Percentiles rank a stretch among this genome's conserved stretches.
phyloP scores from a whole-genome alignment of 2,888 invertebrate genomes.

The Balanococcus diminutus region DNA sequence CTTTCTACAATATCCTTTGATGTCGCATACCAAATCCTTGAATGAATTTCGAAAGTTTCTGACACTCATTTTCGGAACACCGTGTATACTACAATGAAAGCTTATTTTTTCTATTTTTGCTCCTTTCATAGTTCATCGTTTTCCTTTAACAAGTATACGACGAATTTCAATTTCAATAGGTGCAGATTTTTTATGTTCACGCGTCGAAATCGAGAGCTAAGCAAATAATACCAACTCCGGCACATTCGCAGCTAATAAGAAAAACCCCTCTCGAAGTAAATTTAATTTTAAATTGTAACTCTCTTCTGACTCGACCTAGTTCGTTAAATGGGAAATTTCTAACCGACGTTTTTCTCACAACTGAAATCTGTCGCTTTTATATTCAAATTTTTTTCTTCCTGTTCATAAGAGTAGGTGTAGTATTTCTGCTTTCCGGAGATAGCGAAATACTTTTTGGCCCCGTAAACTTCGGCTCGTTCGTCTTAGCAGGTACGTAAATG shows the following conservation, averaged over 20 bases:
- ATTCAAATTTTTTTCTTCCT: constrained; percentile 13
- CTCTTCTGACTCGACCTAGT: not conserved
- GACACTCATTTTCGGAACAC: too few relatives aligned
- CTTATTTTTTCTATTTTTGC: not conserved
- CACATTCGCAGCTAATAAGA: constrained; percentile 6
- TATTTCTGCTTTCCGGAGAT: not conserved
- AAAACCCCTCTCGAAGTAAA: not conserved
- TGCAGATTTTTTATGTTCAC: not conserved
- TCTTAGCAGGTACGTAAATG: not conserved
- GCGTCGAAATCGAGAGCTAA: not conserved
- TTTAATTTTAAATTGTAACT: constrained; percentile 5
- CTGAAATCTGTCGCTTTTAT: not conserved
- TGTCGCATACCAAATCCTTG: too few relatives aligned
- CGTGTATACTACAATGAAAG: not conserved
- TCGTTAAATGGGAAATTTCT: not conserved
- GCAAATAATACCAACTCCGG: not conserved
- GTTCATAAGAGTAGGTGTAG: not conserved
- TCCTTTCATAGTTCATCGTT: not conserved
- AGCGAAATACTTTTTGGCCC: not conserved
- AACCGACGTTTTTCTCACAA: not conserved
- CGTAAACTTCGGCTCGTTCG: not conserved
- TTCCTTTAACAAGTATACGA: not conserved
- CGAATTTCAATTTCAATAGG: constrained; percentile 16
- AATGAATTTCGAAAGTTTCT: too few relatives aligned
- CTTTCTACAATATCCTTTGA: too few relatives aligned